phyloP scores from a whole-genome alignment of 2,888 invertebrate species.

The Perizoma affinitatum region DNA sequence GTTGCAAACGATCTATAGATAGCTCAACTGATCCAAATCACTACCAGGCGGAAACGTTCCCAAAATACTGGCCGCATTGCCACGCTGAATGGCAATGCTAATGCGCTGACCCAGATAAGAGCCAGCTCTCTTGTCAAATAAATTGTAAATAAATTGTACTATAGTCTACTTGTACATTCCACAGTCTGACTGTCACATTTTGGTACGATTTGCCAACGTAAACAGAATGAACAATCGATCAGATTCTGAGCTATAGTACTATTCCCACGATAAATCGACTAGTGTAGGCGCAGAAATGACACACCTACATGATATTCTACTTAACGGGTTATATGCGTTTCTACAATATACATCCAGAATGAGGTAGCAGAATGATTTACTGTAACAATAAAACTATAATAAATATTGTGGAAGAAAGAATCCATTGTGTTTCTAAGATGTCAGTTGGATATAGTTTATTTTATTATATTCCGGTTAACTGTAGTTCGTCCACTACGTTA shows the following conservation, averaged over 20 bases:
- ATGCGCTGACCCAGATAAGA: too few relatives aligned
- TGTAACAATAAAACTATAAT: slow-evolving; percentile 7
- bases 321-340: slow-evolving; percentile 27
- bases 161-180: neutral
- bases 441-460: neutral
- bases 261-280: slow-evolving; percentile 40
- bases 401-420: slow-evolving; percentile 3
- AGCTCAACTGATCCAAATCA: too few relatives aligned
- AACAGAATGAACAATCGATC: slow-evolving; percentile 7
- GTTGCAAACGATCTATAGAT: too few relatives aligned
- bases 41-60: too few relatives aligned
- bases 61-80: too few relatives aligned
- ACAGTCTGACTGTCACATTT: neutral
- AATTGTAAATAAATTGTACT: too few relatives aligned
- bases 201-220: neutral
- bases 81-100: too few relatives aligned
- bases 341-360: slow-evolving; percentile 14
- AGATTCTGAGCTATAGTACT: slow-evolving; percentile 18
- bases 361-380: slow-evolving; percentile 24
- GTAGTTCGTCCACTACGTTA: too few relatives aligned
- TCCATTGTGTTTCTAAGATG: slow-evolving; percentile 1
- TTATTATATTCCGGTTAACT: too few relatives aligned
- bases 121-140: too few relatives aligned
- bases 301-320: slow-evolving; percentile 40
- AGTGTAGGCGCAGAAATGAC: slow-evolving; percentile 38